Evolutionary conservation across 2,888 invertebrate genomes (phyloP), one percentile per base, ranked within the genome.

Genomic region (Seira ritae): DNA sequence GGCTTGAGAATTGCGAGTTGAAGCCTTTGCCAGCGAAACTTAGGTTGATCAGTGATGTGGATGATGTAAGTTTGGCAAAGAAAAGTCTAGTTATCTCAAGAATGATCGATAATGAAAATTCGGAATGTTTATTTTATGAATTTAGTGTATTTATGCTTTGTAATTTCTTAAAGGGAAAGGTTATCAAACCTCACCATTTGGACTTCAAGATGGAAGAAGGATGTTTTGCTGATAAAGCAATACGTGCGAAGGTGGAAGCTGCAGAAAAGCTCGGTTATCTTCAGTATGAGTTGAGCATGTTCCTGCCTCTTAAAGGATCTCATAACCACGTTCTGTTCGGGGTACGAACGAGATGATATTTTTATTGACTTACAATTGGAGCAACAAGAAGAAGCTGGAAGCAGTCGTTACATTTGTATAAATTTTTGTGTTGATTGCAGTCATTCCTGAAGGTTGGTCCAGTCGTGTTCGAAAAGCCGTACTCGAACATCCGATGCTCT

Each of bases 401-500:
- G n/a, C n/a, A n/a, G n/a, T n/a, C n/a, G n/a, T n/a, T n/a, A n/a
- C n/a, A n/a, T n/a, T n/a, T n/a, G n/a, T n/a, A n/a, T n/a, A n/a
- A n/a, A n/a, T n/a, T n/a, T n/a, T n/a, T n/a, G n/a, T n/a, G n/a
- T 37, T 62, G 62, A 20, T 23, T 37, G 1, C 24, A 81, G 81
- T 62, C 55, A 15, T 10, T 19, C 1, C 50, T 50, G 12, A 69
- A 71, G 31, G 42, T 81, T 37, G 73, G 72, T 23, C 60, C 68
- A 55, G 37, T 79, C n/a, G 62, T 62, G 46, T 77, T 68, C 22
- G 86, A 85, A 17, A 80, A 80, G 72, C 74, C 77, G 0, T 84
- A 83, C 67, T 62, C 46, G 6, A 74, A 84, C 55, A 81, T 86
- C 20, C 72, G 68, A 15, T 73, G 85, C 23, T 87, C 87, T 8